A percentile compares a stretch with the other conserved stretches of the same genome.
phyloP scores from a whole-genome alignment of 2,888 invertebrate species.

The Eulithis prunata region DNA sequence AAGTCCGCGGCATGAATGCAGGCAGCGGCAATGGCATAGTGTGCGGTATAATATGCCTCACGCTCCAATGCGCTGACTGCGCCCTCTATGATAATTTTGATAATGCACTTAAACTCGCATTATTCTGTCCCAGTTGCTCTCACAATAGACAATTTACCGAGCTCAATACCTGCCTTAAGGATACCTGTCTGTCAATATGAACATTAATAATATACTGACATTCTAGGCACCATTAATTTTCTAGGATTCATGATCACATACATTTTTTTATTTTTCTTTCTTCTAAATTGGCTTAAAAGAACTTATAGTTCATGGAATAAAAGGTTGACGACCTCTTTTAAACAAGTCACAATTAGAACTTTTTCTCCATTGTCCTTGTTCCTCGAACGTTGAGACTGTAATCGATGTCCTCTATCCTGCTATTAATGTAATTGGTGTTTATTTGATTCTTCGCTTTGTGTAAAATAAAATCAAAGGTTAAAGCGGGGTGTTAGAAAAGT shows the following conservation, averaged over 20 bases:
- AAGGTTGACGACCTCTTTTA: slow-evolving; percentile 60
- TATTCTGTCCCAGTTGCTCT: slow-evolving; percentile 50
- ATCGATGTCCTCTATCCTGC: slow-evolving; percentile 55
- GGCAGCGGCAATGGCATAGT: too few species aligned
- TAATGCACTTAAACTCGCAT: slow-evolving; percentile 48
- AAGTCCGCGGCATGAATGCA: too few species aligned
- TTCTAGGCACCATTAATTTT: neutral
- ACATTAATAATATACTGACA: neutral
- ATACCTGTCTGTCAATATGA: slow-evolving; percentile 23
- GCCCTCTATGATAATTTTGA: slow-evolving; percentile 49
- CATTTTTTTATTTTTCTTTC: too few species aligned
- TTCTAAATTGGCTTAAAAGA: too few species aligned
- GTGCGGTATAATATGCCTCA: too few species aligned
- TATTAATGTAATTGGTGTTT: slow-evolving; percentile 65
- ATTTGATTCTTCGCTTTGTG: slow-evolving; percentile 29
- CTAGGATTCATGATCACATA: neutral
- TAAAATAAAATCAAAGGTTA: slow-evolving; percentile 3
- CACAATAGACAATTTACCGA: slow-evolving; percentile 51
- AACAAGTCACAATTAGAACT: slow-evolving; percentile 63
- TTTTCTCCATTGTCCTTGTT: slow-evolving; percentile 69
- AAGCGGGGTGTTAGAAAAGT: neutral
- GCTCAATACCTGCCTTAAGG: slow-evolving; percentile 18
- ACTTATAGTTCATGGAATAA: slow-evolving; percentile 26
- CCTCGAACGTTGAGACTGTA: slow-evolving; percentile 65
- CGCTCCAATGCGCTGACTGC: slow-evolving; percentile 48